Evolutionary conservation across 2,797 vertebrate species (phyloP).

Genomic region (Myiotriccus ornatus): DNA sequence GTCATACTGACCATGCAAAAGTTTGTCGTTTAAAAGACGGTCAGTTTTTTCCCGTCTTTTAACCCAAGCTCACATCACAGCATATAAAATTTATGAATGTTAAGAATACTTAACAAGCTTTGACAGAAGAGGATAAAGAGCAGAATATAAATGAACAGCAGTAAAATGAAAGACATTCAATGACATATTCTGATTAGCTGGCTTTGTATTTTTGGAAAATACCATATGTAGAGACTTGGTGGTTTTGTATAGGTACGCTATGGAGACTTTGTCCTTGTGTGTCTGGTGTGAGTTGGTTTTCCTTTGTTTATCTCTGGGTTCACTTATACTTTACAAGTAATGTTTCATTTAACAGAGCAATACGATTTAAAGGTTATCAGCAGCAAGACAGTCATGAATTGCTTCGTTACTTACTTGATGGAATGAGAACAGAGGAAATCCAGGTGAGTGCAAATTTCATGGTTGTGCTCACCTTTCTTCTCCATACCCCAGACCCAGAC

Average conservation of each 20-base stretch:
- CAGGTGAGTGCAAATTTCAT: conserved; percentile 73
- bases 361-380: conserved; percentile 94
- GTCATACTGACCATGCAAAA: neutral
- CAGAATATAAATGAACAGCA: neutral
- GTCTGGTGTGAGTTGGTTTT: neutral
- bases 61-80: neutral
- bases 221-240: rapidly evolving
- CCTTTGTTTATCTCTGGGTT: neutral
- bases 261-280: neutral
- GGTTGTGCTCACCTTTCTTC: neutral
- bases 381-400: conserved; percentile 98
- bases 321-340: neutral
- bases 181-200: neutral
- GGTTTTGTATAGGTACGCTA: neutral
- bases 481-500: neutral
- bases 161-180: neutral
- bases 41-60: neutral
- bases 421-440: conserved; percentile 92
- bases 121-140: neutral
- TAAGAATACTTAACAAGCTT: neutral
- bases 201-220: neutral
- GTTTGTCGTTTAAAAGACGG: neutral
- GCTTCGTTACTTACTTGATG: conserved; percentile 93
- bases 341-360: conserved; percentile 78
- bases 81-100: neutral